Percentiles rank a stretch among this genome's conserved stretches.
Conservation (phyloP, 1,140 invertebrate genomes). For the Philotrypesis tridentata region DNA sequence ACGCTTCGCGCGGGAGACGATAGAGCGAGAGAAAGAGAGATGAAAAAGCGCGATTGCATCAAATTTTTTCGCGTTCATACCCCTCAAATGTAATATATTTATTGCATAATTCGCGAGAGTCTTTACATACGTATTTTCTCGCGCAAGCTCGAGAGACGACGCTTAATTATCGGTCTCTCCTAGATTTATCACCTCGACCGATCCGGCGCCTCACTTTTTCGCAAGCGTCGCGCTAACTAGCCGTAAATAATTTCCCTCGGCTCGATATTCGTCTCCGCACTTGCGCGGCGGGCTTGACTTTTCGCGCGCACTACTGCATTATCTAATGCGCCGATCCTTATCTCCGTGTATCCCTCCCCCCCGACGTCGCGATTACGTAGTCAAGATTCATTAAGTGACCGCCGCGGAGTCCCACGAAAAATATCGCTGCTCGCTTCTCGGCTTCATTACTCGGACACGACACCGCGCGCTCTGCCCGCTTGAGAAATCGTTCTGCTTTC, state of each 20-base stretch:
- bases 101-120: constrained; percentile 1
- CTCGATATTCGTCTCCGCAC: not conserved
- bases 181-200: constrained; percentile 7
- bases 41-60: constrained; percentile 30
- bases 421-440: not conserved
- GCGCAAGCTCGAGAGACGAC: not conserved
- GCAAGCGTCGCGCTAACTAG: not conserved
- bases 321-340: constrained; percentile 37
- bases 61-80: not conserved
- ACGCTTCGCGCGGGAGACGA: not conserved
- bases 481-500: constrained; percentile 12
- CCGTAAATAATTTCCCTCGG: constrained; percentile 24
- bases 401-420: constrained; percentile 10
- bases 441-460: constrained; percentile 24
- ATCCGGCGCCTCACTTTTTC: not conserved
- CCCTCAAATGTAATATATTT: constrained; percentile 26
- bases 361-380: constrained; percentile 7
- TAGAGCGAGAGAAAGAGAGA: too few species aligned
- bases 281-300: not conserved
- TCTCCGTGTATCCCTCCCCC: too few species aligned
- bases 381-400: constrained; percentile 29
- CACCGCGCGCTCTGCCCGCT: too few species aligned
- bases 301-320: constrained; percentile 16
- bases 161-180: constrained; percentile 16
- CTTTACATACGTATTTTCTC: not conserved